Conservation (phyloP, 2,888 invertebrate species). For the Magallana nippona region DNA sequence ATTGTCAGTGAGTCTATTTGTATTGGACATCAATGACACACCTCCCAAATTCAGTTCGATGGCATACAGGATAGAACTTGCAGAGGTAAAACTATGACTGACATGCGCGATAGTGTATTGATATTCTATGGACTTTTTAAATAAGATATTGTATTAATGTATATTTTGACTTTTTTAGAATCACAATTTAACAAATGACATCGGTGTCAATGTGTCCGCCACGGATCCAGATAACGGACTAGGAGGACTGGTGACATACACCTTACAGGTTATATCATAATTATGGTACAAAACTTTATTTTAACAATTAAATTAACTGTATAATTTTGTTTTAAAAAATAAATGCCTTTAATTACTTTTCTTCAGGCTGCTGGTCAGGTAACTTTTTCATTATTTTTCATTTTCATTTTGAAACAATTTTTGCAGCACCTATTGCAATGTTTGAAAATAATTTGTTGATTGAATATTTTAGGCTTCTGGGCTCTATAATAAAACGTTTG, state of each 20-base stretch:
- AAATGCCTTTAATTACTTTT: neutral
- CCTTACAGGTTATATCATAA: neutral
- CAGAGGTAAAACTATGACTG: neutral
- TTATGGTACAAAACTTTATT: too few relatives aligned
- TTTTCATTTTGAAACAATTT: too few relatives aligned
- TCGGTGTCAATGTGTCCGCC: neutral
- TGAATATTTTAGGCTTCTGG: neutral
- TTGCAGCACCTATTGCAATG: neutral
- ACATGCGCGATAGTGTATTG: too few relatives aligned
- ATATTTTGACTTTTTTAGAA: neutral
- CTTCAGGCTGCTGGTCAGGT: slow-evolving; percentile 30
- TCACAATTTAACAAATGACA: neutral
- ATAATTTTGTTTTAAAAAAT: neutral
- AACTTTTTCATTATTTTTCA: too few relatives aligned
- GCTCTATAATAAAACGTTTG: neutral
- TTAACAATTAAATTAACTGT: neutral
- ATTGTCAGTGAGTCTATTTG: neutral
- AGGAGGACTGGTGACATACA: neutral
- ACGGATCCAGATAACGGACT: neutral
- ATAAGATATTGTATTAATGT: neutral
- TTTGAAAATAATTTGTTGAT: neutral
- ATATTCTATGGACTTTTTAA: too few relatives aligned
- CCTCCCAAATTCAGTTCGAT: neutral
- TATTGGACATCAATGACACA: neutral
- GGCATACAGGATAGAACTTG: neutral